phyloP scores from a whole-genome alignment of 2,797 vertebrate genomes.

The Gymnoscopelus braueri region DNA sequence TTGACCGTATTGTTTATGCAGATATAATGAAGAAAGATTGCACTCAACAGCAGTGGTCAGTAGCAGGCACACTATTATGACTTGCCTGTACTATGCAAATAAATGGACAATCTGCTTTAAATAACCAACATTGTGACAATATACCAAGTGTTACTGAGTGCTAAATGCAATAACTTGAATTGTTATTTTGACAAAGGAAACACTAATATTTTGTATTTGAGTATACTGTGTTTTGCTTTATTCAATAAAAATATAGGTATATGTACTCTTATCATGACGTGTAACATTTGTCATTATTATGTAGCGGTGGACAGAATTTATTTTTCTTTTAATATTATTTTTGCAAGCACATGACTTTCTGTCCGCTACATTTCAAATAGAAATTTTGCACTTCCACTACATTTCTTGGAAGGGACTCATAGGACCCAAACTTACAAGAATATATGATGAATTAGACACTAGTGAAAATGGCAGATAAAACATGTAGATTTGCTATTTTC shows the following conservation, averaged over 20 bases:
- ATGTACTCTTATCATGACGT: constrained; percentile 9
- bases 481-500: too few relatives aligned
- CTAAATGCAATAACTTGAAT: constrained; percentile 70
- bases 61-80: constrained; percentile 61
- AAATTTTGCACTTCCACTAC: too few relatives aligned
- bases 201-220: constrained; percentile 60
- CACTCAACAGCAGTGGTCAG: constrained; percentile 67
- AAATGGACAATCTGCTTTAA: constrained; percentile 76
- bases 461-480: too few relatives aligned
- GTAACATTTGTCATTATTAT: background rate
- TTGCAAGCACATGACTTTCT: too few relatives aligned
- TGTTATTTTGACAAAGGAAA: constrained; percentile 56
- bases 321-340: too few relatives aligned
- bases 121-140: constrained; percentile 43
- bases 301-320: background rate
- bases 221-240: constrained; percentile 61
- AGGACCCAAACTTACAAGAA: too few relatives aligned
- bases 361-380: too few relatives aligned
- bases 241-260: constrained; percentile 63
- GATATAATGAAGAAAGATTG: constrained; percentile 48
- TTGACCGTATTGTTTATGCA: constrained; percentile 27
- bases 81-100: constrained; percentile 81
- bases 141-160: constrained; percentile 61
- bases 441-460: too few relatives aligned
- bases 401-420: too few relatives aligned